phyloP scores from a whole-genome alignment of 2,888 invertebrate genomes.

The Ennomos quercinarius region DNA sequence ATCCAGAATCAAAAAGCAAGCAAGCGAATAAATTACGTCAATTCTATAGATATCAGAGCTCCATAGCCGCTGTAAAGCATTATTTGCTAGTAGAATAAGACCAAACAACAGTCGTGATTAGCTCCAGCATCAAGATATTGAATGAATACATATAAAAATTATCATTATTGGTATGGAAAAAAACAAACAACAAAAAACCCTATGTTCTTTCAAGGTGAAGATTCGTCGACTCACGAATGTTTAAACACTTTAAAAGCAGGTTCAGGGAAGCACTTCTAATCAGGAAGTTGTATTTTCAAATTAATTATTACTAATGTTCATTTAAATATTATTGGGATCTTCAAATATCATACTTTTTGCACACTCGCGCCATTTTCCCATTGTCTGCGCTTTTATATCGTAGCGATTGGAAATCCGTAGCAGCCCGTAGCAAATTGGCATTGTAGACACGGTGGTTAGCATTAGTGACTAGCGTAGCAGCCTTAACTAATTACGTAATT shows the following conservation, averaged over 20 bases:
- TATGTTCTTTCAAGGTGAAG: slow-evolving; percentile 79
- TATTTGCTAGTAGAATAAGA: slow-evolving; percentile 62
- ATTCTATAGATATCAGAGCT: slow-evolving; percentile 60
- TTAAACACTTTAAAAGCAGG: slow-evolving; percentile 69
- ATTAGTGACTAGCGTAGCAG: slow-evolving; percentile 18
- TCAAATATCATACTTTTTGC: slow-evolving; percentile 18
- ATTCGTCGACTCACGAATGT: slow-evolving; percentile 70
- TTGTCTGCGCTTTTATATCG: slow-evolving; percentile 12
- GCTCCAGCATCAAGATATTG: slow-evolving; percentile 71
- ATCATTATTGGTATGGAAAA: slow-evolving; percentile 73
- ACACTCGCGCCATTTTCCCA: slow-evolving; percentile 18
- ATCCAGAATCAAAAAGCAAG: slow-evolving; percentile 58
- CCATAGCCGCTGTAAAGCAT: slow-evolving; percentile 60
- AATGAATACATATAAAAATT: slow-evolving; percentile 76
- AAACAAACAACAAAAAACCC: slow-evolving; percentile 70
- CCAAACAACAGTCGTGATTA: slow-evolving; percentile 73
- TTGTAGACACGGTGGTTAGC: slow-evolving; percentile 17
- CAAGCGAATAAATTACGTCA: slow-evolving; percentile 69
- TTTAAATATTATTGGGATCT: slow-evolving; percentile 34
- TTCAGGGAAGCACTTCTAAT: slow-evolving; percentile 75
- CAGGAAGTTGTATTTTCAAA: slow-evolving; percentile 68
- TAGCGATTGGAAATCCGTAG: slow-evolving; percentile 25
- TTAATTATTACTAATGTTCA: slow-evolving; percentile 58
- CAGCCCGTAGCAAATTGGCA: slow-evolving; percentile 28
- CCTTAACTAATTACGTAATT: slow-evolving; percentile 11